Evolutionary conservation across 2,888 invertebrate genomes (phyloP).

Genomic region (Stenolophus ochropezus): DNA sequence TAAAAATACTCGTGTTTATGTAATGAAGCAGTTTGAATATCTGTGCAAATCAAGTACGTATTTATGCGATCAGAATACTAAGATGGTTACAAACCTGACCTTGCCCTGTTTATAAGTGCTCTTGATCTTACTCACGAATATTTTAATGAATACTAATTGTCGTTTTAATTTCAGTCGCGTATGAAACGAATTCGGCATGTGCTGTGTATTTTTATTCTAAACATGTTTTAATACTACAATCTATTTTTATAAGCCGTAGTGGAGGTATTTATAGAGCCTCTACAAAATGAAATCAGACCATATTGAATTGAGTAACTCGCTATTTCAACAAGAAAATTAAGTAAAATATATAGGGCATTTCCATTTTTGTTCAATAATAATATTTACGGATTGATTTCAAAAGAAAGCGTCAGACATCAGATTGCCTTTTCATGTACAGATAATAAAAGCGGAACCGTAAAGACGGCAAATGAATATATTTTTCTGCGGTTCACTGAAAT

Average conservation of each 20-base stretch:
- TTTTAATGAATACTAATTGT: conserved; percentile 46
- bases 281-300: background rate
- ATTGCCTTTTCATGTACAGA: no score
- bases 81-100: conserved; percentile 27
- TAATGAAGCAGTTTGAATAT: conserved; percentile 5
- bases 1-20: conserved; percentile 11
- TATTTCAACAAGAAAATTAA: background rate
- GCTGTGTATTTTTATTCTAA: conserved; percentile 39
- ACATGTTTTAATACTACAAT: conserved; percentile 38
- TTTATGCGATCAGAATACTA: background rate
- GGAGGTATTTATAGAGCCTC: conserved; percentile 4
- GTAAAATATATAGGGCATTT: background rate
- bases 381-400: no score
- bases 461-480: no score
- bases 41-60: background rate
- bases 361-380: no score
- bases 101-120: conserved; percentile 37
- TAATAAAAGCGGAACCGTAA: no score
- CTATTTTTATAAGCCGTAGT: conserved; percentile 32
- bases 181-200: background rate
- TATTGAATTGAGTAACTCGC: background rate
- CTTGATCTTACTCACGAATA: conserved; percentile 41
- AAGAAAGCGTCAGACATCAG: no score
- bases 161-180: conserved; percentile 44
- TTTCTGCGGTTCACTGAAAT: no score